These are phyloP conservation scores for Drosophila suzukii DNA, from an alignment of 1,140 invertebrate genomes.

Conservation along the genomic window DNA sequence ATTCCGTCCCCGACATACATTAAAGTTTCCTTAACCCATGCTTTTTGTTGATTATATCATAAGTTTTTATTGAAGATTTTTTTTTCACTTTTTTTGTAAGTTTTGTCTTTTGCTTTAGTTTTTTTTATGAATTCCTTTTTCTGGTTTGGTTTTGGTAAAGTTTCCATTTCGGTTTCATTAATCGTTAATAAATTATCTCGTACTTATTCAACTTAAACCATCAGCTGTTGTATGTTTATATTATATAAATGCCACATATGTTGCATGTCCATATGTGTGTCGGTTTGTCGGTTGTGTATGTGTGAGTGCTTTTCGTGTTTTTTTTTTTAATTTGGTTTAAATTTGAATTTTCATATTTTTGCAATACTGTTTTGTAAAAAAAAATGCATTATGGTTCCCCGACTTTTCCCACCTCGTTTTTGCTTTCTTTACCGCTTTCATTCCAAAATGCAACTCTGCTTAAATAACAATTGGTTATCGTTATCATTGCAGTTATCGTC, in stretches of 20 bases:
- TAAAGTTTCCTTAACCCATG: not conserved
- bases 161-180: constrained; percentile 49
- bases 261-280: constrained; percentile 41
- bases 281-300: constrained; percentile 38
- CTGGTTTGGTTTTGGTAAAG: constrained; percentile 40
- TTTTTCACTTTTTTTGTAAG: constrained; percentile 61
- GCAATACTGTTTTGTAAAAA: constrained; percentile 68
- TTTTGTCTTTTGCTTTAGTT: constrained; percentile 48
- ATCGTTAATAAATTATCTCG: constrained; percentile 78
- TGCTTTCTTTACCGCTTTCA: constrained; percentile 7
- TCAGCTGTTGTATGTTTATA: constrained; percentile 52
- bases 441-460: constrained; percentile 7
- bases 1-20: not conserved
- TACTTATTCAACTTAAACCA: constrained; percentile 77
- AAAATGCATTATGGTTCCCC: constrained; percentile 44
- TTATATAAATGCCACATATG: constrained; percentile 79
- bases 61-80: constrained; percentile 84
- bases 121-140: constrained; percentile 51
- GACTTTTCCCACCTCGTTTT: constrained; percentile 5
- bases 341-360: constrained; percentile 16
- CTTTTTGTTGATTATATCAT: constrained; percentile 84
- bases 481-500: constrained; percentile 16
- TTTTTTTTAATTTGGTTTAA: constrained; percentile 28
- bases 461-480: constrained; percentile 18
- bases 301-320: constrained; percentile 39